Evolutionary conservation across 2,888 invertebrate species (phyloP), one percentile per base, ranked within the genome.

Genomic region (Leptopterna dolabrata): DNA sequence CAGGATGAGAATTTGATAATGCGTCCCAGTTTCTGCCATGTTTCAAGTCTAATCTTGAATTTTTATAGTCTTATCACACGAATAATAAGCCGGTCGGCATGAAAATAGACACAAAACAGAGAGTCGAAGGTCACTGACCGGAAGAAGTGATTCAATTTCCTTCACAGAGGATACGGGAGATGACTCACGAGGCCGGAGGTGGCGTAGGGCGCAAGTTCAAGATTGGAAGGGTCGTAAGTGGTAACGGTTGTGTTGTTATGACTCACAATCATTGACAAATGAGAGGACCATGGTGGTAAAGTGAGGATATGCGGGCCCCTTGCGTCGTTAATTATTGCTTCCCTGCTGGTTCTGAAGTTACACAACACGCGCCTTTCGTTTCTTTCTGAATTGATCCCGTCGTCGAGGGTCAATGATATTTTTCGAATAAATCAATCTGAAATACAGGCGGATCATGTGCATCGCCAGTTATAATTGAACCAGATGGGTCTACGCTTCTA

Each of bases 91-190:
- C n/a, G n/a, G n/a, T n/a, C n/a, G n/a, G n/a, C n/a, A 36, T 36
- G 2, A 36, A 36, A 36, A 36, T 36, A 36, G 7, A 36, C 36
- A 7, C 36, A 36, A 7, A 36, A 36, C 1, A 73, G 41, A 36
- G 30, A 73, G 41, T 73, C 19, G 73, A 73, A 73, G 73, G 73
- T 73, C 73, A 73, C 14, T 73, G 73, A 73, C 73, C 73, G 73
- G 73, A 73, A 73, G 73, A 73, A 73, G 73, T 73, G 73, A 73
- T 73, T 73, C 73, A 73, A 41, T 73, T 73, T 41, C 73, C 73
- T 73, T 41, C 16, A 30, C 19, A 73, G 41, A 73, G 41, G 73
- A 73, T 63, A 63, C 63, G 63, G 63, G 63, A 51, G 51, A 27
- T 63, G 63, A 63, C 24, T 63, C 63, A 63, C n/a, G 55, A 55